phyloP scores from a whole-genome alignment of 2,888 invertebrate genomes.

The Drosophila mercatorum region DNA sequence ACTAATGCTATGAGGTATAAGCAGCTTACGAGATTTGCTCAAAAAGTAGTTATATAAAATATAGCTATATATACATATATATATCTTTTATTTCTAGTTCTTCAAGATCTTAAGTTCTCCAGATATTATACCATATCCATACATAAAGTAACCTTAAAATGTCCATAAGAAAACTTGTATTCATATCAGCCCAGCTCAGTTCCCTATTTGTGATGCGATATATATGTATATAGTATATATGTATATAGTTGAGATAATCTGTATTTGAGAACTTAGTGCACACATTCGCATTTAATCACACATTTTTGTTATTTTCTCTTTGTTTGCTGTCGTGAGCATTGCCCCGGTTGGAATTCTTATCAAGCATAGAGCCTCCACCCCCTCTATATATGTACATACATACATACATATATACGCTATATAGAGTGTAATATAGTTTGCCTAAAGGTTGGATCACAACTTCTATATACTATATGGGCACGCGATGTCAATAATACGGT shows the following conservation, averaged over 20 bases:
- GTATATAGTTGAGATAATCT: conserved; percentile 24
- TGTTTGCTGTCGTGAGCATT: conserved; percentile 29
- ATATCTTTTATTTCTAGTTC: background rate
- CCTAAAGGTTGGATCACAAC: background rate
- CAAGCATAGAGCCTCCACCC: conserved; percentile 22
- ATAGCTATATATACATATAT: background rate
- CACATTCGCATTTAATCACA: conserved; percentile 27
- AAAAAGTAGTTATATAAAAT: background rate
- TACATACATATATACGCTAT: background rate
- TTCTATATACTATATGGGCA: background rate
- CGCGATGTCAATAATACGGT: conserved; percentile 20
- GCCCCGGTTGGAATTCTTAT: conserved; percentile 41
- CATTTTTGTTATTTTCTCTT: conserved; percentile 5
- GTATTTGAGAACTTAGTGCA: conserved; percentile 27
- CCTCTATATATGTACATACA: background rate
- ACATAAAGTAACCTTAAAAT: background rate
- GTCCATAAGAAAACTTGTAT: background rate
- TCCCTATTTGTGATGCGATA: background rate
- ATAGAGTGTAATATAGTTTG: background rate
- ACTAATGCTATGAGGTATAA: background rate
- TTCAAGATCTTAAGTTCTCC: background rate
- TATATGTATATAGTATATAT: background rate
- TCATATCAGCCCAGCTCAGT: background rate
- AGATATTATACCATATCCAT: background rate
- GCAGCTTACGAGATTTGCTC: background rate